phyloP scores from a whole-genome alignment of 2,113 vertebrate species.

The Blennius ocellaris region DNA sequence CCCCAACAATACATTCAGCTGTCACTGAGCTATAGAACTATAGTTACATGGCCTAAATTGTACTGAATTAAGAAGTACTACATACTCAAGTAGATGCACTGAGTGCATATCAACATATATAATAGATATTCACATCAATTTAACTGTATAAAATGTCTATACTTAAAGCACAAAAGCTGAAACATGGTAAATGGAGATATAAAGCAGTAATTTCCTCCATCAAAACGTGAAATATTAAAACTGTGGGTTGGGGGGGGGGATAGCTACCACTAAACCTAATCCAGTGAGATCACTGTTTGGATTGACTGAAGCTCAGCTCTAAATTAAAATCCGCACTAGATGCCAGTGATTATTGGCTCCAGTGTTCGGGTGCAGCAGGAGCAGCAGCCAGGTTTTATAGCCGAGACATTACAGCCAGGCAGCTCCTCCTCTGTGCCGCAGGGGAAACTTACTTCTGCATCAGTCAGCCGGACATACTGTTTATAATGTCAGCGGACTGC shows the following conservation, averaged over 20 bases:
- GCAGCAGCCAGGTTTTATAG: slow-evolving; percentile 54
- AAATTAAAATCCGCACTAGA: slow-evolving; percentile 45
- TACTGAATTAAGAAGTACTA: no score
- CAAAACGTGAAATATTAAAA: background rate
- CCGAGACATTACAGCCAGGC: slow-evolving; percentile 10
- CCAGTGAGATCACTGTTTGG: slow-evolving; percentile 10
- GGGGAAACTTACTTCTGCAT: slow-evolving; percentile 25
- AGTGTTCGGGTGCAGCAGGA: slow-evolving; percentile 11
- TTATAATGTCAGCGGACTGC: slow-evolving; percentile 32
- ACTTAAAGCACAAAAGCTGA: no score
- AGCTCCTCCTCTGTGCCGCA: slow-evolving; percentile 32
- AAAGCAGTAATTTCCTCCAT: background rate
- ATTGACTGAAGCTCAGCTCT: slow-evolving; percentile 50
- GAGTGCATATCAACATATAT: no score
- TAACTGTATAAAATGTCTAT: no score
- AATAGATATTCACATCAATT: background rate
- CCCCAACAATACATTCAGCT: no score
- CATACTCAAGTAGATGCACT: no score
- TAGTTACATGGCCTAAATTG: no score
- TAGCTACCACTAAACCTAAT: slow-evolving; percentile 28
- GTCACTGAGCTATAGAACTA: no score
- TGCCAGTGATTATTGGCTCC: slow-evolving; percentile 44
- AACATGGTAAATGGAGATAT: no score
- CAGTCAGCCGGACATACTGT: slow-evolving; percentile 21
- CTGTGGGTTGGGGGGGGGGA: background rate